Evolutionary conservation across 2,113 vertebrate species (phyloP).

Genomic region (Toxotes jaculatrix): DNA sequence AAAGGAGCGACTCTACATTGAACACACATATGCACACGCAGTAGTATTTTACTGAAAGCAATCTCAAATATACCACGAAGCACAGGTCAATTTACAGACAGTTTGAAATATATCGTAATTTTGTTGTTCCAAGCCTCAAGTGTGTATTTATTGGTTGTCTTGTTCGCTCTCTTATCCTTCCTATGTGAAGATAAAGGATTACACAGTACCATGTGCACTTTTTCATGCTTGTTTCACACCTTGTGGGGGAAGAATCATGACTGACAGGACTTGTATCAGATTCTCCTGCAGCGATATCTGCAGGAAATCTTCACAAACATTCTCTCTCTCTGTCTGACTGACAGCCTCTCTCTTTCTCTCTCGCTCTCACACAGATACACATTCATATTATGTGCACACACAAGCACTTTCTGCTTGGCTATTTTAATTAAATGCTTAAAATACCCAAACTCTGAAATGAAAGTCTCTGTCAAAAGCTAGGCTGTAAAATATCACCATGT

Average conservation of each 20-base stretch:
- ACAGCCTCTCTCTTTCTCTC: background rate
- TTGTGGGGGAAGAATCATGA: constrained; percentile 72
- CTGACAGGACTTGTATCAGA: constrained; percentile 72
- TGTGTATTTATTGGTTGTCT: constrained; percentile 30
- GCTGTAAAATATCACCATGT: background rate
- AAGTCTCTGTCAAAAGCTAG: constrained; percentile 27
- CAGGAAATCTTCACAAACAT: constrained; percentile 63
- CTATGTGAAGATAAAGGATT: constrained; percentile 56
- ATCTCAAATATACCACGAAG: constrained; percentile 9
- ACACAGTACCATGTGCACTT: constrained; percentile 59
- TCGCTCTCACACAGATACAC: background rate
- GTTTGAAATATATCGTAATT: constrained; percentile 18
- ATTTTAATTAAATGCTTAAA: constrained; percentile 44
- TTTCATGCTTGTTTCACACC: constrained; percentile 73
- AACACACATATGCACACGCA: background rate
- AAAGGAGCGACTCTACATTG: too few relatives aligned
- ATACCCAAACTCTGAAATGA: constrained; percentile 24
- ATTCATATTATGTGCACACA: background rate
- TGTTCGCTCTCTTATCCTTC: constrained; percentile 31
- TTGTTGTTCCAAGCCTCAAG: constrained; percentile 14
- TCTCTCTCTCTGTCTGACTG: constrained; percentile 1
- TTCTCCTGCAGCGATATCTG: constrained; percentile 62
- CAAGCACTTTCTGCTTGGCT: constrained; percentile 25
- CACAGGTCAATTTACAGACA: background rate
- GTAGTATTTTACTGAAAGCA: background rate